These are phyloP conservation scores for Melanogrammus aeglefinus DNA, from an alignment of 2,797 vertebrate genomes.

Conservation along the genomic window DNA sequence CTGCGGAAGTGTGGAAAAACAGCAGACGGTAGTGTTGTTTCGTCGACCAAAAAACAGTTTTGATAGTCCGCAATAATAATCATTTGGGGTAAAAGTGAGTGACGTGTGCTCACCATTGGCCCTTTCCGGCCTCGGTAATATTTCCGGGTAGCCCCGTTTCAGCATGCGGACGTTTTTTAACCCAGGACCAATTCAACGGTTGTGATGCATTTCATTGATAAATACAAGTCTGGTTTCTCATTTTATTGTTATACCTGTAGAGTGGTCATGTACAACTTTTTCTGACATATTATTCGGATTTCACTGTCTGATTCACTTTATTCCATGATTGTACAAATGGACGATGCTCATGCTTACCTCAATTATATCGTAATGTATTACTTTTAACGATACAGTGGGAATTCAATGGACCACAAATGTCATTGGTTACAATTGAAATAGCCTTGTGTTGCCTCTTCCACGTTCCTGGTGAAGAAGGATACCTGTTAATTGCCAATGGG, in stretches of 20 bases:
- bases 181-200: not conserved
- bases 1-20: not conserved
- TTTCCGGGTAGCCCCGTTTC: constrained; percentile 74
- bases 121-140: constrained; percentile 77
- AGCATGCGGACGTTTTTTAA: constrained; percentile 40
- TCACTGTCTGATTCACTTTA: not conserved
- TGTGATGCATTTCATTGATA: not conserved
- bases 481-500: not conserved
- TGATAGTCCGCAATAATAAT: constrained; percentile 66
- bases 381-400: not conserved
- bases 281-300: not conserved
- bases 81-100: constrained; percentile 73
- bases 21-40: constrained; percentile 27
- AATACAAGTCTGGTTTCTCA: not conserved
- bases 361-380: not conserved
- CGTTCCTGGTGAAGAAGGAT: not conserved
- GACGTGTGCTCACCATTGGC: constrained; percentile 79
- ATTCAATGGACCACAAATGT: not conserved
- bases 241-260: not conserved
- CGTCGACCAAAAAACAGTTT: constrained; percentile 62
- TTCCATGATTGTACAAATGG: not conserved
- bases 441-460: not conserved
- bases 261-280: not conserved
- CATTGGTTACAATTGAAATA: not conserved
- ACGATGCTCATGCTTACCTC: not conserved